These are phyloP conservation scores for roundworm (Caenorhabditis elegans) DNA, from an alignment of 1,140 invertebrate genomes.

Conservation along the genomic window DNA sequence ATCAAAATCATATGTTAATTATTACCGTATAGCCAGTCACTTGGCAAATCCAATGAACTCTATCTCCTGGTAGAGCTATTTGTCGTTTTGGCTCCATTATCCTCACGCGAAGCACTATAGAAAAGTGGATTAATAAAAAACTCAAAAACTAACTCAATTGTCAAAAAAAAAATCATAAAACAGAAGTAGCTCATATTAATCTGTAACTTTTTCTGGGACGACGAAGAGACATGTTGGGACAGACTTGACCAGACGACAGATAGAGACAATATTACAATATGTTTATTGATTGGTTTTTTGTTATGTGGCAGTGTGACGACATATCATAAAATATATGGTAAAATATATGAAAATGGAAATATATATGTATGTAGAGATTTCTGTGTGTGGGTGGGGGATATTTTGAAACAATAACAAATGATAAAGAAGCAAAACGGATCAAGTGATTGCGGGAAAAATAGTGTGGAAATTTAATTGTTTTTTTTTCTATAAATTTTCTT, in stretches of 20 bases:
- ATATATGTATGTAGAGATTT: neutral
- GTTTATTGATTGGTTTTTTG: slow-evolving; percentile 2
- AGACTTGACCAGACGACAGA: neutral
- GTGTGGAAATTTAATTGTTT: neutral
- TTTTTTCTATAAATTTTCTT: neutral
- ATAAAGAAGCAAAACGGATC: neutral
- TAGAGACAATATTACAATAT: neutral
- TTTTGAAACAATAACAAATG: neutral
- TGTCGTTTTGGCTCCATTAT: slow-evolving; percentile 61
- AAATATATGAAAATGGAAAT: neutral
- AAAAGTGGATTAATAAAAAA: slow-evolving; percentile 11
- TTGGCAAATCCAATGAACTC: slow-evolving; percentile 61
- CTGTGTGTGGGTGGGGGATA: too few species aligned
- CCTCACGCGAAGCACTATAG: slow-evolving; percentile 53
- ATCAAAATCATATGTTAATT: slow-evolving; percentile 7
- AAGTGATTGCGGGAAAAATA: slow-evolving; percentile 39
- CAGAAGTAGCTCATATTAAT: too few species aligned
- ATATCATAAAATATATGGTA: neutral
- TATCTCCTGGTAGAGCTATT: slow-evolving; percentile 54
- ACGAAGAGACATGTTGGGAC: neutral
- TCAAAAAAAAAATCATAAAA: too few species aligned
- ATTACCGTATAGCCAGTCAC: slow-evolving; percentile 35
- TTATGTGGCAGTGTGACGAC: neutral
- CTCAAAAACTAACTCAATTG: neutral
- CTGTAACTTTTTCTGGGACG: neutral